These are phyloP conservation scores for Bradypus variegatus DNA, from an alignment of 2,797 vertebrate species.

Conservation along the genomic window DNA sequence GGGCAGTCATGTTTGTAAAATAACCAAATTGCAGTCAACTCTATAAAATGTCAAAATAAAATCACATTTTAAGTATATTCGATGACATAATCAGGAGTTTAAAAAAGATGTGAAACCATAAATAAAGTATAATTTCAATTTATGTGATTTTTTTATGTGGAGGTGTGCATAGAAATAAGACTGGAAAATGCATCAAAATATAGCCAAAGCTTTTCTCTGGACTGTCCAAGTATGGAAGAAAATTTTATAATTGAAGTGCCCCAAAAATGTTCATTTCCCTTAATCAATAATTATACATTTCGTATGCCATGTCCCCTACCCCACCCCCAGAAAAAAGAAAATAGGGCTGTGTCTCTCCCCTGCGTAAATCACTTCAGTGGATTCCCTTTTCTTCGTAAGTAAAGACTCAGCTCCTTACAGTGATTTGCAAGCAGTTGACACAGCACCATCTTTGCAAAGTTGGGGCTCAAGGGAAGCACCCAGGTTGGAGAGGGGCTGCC, in stretches of 20 bases:
- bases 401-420: background rate
- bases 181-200: background rate
- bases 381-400: background rate
- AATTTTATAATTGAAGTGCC: background rate
- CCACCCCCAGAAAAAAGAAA: background rate
- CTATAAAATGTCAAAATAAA: background rate
- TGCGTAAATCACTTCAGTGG: background rate
- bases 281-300: background rate
- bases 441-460: no score
- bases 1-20: background rate
- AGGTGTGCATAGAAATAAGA: background rate
- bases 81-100: no score
- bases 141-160: background rate
- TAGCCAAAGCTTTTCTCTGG: background rate
- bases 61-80: background rate
- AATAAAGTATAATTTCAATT: background rate
- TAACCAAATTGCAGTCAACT: background rate
- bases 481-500: background rate
- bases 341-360: background rate
- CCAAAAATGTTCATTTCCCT: background rate
- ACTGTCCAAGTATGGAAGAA: no score
- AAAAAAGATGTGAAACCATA: background rate
- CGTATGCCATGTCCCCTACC: background rate
- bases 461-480: no score
- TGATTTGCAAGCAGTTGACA: background rate